Conservation (phyloP, 2,113 vertebrate genomes). For the Coregonus clupeaformis region DNA sequence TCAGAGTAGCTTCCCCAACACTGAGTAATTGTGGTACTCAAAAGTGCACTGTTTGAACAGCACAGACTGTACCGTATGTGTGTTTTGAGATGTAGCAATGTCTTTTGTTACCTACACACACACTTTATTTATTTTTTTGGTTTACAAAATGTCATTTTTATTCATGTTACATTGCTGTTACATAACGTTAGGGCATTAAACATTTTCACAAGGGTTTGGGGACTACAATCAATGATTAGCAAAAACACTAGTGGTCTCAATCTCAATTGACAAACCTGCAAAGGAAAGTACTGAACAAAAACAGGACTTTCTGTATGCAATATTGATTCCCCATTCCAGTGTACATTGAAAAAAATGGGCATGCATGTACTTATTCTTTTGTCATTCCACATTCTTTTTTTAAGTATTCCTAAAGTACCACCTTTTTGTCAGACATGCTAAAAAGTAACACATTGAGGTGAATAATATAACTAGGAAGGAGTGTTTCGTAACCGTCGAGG, state of each 20-base stretch:
- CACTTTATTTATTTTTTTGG: too few relatives aligned
- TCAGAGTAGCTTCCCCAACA: too few relatives aligned
- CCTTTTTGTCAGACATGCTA: slow-evolving; percentile 75
- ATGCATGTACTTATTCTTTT: slow-evolving; percentile 45
- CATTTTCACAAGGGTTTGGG: slow-evolving; percentile 87
- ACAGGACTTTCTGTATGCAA: slow-evolving; percentile 71
- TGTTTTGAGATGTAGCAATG: too few relatives aligned
- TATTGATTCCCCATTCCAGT: slow-evolving; percentile 75
- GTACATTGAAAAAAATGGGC: slow-evolving; percentile 48
- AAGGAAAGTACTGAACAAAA: slow-evolving; percentile 80
- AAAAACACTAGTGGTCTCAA: slow-evolving; percentile 76
- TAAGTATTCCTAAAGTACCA: slow-evolving; percentile 33
- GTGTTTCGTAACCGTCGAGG: slow-evolving; percentile 65
- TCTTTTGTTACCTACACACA: too few relatives aligned
- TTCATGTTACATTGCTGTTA: slow-evolving; percentile 85
- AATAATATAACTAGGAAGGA: slow-evolving; percentile 81
- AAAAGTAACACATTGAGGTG: slow-evolving; percentile 75
- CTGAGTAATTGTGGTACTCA: too few relatives aligned
- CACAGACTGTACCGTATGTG: too few relatives aligned
- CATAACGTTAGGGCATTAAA: slow-evolving; percentile 74
- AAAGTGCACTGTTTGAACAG: too few relatives aligned
- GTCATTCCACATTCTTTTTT: slow-evolving; percentile 26
- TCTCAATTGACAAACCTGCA: slow-evolving; percentile 78
- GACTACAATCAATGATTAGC: slow-evolving; percentile 86
- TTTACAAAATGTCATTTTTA: slow-evolving; percentile 93